Conservation (phyloP, 2,113 vertebrate genomes). For the Apus apus region DNA sequence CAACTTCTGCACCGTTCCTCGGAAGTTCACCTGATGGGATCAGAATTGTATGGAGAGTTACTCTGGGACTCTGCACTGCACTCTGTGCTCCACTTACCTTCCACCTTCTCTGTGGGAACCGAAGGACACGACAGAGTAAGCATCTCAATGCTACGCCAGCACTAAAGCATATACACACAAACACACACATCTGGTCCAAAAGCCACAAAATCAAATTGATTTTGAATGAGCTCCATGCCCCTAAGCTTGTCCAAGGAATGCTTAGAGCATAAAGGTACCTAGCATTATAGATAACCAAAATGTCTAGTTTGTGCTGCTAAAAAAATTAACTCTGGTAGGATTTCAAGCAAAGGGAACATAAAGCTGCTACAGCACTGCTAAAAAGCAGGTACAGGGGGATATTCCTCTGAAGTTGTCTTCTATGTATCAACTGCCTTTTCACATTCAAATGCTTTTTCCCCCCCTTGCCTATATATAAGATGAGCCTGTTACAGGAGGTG, state of each 20-base stretch:
- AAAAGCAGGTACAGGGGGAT: background rate
- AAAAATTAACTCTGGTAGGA: background rate
- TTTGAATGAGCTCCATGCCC: background rate
- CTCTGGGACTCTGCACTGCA: background rate
- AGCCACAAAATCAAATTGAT: background rate
- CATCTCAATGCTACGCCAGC: background rate
- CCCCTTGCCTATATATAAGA: accelerated
- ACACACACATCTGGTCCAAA: background rate
- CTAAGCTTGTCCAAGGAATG: background rate
- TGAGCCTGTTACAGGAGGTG: background rate
- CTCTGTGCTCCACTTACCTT: background rate
- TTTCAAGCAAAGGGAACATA: background rate
- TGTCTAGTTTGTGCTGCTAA: background rate
- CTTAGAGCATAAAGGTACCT: background rate
- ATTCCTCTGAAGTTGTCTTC: background rate
- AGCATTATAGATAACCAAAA: background rate
- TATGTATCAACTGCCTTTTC: background rate
- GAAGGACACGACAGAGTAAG: background rate
- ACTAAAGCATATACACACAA: background rate
- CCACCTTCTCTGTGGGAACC: background rate
- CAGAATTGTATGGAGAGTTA: background rate
- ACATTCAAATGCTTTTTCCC: background rate
- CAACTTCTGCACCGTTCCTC: slow-evolving; percentile 85
- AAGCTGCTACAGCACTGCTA: background rate
- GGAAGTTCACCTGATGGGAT: slow-evolving; percentile 82